Conservation (phyloP, 1,140 invertebrate genomes). For the Centruroides sculpturatus region DNA sequence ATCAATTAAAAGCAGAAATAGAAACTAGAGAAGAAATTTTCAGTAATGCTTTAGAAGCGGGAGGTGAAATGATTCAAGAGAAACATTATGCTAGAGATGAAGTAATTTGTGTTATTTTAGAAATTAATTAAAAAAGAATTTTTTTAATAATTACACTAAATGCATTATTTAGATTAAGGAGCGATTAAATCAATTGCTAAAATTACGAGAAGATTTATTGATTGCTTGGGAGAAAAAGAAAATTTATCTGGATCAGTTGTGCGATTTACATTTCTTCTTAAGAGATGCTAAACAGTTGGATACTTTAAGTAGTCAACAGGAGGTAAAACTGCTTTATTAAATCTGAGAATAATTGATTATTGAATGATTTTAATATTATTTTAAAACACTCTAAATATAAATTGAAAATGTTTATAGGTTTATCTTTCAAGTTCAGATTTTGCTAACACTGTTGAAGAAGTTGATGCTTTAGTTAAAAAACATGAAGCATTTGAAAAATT, state of each 20-base stretch:
- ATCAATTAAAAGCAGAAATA: conserved; percentile 83
- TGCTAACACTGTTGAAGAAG: conserved; percentile 57
- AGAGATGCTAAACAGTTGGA: conserved; percentile 88
- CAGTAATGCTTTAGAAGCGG: conserved; percentile 55
- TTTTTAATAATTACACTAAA: neutral
- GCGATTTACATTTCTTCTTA: conserved; percentile 87
- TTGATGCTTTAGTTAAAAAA: conserved; percentile 69
- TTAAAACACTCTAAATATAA: neutral
- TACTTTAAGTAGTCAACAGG: conserved; percentile 71
- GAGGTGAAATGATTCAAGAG: conserved; percentile 65
- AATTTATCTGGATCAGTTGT: conserved; percentile 80
- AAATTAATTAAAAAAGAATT: neutral
- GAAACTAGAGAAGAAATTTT: conserved; percentile 84
- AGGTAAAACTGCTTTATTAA: conserved; percentile 32
- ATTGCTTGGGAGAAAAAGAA: conserved; percentile 78
- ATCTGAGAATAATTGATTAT: neutral
- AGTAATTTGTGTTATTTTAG: conserved; percentile 6
- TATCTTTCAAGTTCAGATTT: conserved; percentile 32
- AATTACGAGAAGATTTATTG: conserved; percentile 61
- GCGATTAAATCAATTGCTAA: conserved; percentile 54
- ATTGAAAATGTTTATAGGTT: conserved; percentile 12
- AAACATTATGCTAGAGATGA: conserved; percentile 53
- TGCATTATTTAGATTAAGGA: conserved; percentile 49
- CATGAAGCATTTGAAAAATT: conserved; percentile 82
- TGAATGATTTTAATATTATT: neutral